A percentile compares a stretch with the other conserved stretches of the same genome.
phyloP scores from a whole-genome alignment of 2,797 vertebrate species.

The Clarias laeviceps region DNA sequence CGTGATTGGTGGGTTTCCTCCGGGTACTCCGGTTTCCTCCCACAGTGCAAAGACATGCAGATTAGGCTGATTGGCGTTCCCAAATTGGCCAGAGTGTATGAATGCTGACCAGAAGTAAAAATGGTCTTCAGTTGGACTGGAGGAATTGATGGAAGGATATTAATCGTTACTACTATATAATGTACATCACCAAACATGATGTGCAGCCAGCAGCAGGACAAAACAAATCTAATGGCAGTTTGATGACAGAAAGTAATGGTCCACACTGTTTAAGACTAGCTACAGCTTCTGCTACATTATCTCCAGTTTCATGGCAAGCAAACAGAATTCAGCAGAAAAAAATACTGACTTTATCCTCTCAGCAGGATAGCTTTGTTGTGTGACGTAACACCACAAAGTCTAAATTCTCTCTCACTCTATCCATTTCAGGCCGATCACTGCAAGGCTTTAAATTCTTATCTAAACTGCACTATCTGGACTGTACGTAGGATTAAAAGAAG shows the following conservation, averaged over 20 bases:
- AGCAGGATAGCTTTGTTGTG: not conserved
- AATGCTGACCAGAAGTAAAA: too few relatives aligned
- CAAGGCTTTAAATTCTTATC: constrained; percentile 7
- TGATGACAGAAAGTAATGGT: not conserved
- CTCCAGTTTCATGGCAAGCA: not conserved
- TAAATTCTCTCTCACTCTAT: not conserved
- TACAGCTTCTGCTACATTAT: not conserved
- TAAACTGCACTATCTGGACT: not conserved
- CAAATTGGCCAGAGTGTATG: too few relatives aligned
- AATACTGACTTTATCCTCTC: not conserved
- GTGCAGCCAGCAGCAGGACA: not conserved
- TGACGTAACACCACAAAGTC: not conserved
- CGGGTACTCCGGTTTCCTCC: too few relatives aligned
- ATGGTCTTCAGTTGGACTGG: too few relatives aligned
- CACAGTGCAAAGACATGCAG: too few relatives aligned
- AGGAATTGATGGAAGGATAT: too few relatives aligned
- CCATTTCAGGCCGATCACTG: not conserved
- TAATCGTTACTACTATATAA: not conserved
- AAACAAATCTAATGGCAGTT: not conserved
- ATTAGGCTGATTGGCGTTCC: too few relatives aligned
- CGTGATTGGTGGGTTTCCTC: too few relatives aligned
- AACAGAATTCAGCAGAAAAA: not conserved
- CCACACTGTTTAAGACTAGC: not conserved
- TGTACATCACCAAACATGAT: not conserved
- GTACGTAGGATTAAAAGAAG: not conserved